Evolutionary conservation across 2,113 vertebrate species (phyloP), one percentile per base, ranked within the genome.

Genomic region (Aphyosemion australe): DNA sequence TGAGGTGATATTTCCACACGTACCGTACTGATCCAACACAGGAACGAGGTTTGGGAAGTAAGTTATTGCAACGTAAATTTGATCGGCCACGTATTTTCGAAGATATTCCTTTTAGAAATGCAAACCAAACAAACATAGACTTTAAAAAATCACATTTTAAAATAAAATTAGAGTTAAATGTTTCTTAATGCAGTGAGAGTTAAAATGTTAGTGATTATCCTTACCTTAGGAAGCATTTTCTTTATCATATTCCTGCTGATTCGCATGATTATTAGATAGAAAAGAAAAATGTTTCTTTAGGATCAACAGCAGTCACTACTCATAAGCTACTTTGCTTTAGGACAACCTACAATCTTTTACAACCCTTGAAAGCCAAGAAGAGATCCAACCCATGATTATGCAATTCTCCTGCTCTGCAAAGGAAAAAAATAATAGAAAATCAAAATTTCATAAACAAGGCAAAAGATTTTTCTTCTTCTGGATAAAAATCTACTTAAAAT

Each of bases 151-250:
- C 21, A 6, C 10, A 16, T 0, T 10, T 5, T 12, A 48, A n/a
- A 31, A 1, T 2, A n/a, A 19, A 50, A 57, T 5, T 42, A 26
- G 12, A 60, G 2, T 12, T 6, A 18, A 11, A 26, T 8, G 10
- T 31, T 41, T 42, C 15, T 43, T 8, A 10, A 42, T 34, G 2
- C 12, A 2, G 32, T 31, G 0, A 50, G 5, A 20, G 7, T 3
- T n/a, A 16, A 60, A 64, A 14, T 8, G 7, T 45, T 37, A 1
- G 51, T n/a, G 0, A 18, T 54, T 5, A 6, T 52, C 47, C 90
- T 91, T 88, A 97, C 96, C 94, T 95, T 95, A 13, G 91, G 87
- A n/a, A 97, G 90, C 94, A 95, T 94, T 73, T 95, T 96, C 79
- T 88, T 94, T 26, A 98, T 92, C 58, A 79, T 87, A 15, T 76